phyloP scores from a whole-genome alignment of 2,888 invertebrate species.

The Drosophila subsilvestris region DNA sequence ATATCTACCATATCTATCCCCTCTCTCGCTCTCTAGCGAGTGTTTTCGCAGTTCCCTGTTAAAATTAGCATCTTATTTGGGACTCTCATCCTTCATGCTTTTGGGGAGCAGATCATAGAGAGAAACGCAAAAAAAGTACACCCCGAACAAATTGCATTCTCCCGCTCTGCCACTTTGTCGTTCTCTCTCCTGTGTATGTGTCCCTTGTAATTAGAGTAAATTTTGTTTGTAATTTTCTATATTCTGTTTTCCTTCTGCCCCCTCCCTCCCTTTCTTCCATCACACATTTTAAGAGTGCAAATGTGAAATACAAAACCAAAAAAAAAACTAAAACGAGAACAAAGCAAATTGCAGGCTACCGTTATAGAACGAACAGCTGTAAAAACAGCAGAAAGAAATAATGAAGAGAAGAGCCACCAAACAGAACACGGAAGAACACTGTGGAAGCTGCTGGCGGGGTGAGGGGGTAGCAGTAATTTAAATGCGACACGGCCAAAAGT shows the following conservation, averaged over 20 bases:
- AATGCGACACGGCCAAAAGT: neutral
- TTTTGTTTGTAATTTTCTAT: slow-evolving; percentile 1
- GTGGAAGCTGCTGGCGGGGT: too few relatives aligned
- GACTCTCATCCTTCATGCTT: neutral
- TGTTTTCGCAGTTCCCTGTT: slow-evolving; percentile 58
- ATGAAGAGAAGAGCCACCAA: neutral
- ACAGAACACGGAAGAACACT: too few relatives aligned
- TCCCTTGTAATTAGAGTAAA: neutral
- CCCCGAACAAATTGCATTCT: neutral
- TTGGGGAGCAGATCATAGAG: neutral
- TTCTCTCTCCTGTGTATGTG: neutral
- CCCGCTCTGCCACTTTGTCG: too few relatives aligned
- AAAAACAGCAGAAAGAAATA: neutral
- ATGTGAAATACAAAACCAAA: neutral
- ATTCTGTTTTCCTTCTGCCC: neutral
- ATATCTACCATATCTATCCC: neutral
- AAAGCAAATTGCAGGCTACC: neutral
- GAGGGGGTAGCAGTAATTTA: neutral
- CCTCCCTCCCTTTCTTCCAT: neutral
- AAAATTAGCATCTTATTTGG: slow-evolving; percentile 58
- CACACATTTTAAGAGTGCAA: neutral
- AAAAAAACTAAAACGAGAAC: neutral
- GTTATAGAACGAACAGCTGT: slow-evolving; percentile 1
- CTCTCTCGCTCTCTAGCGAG: neutral
- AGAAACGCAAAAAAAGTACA: neutral